These are phyloP conservation scores for Oopsacas minuta DNA, from an alignment of 37 sponge, comb jelly and placozoan species.

Conservation along the genomic window DNA sequence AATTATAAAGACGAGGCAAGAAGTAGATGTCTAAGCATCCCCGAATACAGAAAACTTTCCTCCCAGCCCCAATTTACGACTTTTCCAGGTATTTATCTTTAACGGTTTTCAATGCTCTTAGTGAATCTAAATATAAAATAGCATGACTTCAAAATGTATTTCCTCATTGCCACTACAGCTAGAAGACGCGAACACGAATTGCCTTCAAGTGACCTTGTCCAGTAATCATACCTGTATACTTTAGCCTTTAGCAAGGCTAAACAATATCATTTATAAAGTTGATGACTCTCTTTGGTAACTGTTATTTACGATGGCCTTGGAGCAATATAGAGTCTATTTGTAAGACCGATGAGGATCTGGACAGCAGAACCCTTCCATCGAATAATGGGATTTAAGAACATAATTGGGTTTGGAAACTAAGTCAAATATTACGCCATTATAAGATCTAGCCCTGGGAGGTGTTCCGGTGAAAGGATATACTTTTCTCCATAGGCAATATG, in stretches of 20 bases:
- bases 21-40: conserved; percentile 11
- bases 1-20: background rate
- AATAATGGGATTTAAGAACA: conserved; percentile 18
- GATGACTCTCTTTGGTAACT: background rate
- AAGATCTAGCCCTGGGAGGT: background rate
- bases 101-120: conserved; percentile 11
- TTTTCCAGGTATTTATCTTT: conserved; percentile 1
- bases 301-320: background rate
- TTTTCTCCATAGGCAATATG: conserved; percentile 17
- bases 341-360: conserved; percentile 10
- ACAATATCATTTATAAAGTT: conserved; percentile 1
- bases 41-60: background rate
- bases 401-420: background rate
- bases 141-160: background rate
- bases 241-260: background rate
- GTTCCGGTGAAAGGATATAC: background rate
- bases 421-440: background rate
- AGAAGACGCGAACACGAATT: conserved; percentile 4
- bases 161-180: background rate
- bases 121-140: background rate
- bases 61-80: background rate
- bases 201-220: background rate
- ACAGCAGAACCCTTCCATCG: background rate
- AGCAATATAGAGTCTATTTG: conserved; percentile 2
- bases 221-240: conserved; percentile 10